These are phyloP conservation scores for Lagodon rhomboides DNA, from an alignment of 2,797 vertebrate genomes.

Conservation along the genomic window DNA sequence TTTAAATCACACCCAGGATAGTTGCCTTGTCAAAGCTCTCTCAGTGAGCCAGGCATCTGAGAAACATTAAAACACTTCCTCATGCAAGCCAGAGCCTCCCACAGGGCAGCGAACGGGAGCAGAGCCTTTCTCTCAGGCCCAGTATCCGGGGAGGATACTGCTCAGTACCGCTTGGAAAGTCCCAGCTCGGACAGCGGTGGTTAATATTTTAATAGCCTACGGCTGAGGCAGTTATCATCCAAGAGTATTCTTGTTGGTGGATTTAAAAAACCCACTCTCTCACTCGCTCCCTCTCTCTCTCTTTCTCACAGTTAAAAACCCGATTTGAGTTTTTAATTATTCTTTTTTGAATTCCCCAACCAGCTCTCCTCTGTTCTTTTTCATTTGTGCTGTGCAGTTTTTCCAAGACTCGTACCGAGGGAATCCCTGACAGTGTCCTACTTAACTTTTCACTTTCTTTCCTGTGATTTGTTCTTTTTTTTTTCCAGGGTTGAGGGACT, in stretches of 20 bases:
- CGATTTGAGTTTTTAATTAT: slow-evolving; percentile 88
- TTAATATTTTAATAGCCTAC: slow-evolving; percentile 89
- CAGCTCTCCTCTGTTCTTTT: slow-evolving; percentile 87
- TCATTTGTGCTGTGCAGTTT: slow-evolving; percentile 86
- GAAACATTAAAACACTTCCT: slow-evolving; percentile 88
- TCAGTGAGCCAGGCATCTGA: slow-evolving; percentile 84
- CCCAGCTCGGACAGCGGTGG: slow-evolving; percentile 86
- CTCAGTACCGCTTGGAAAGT: slow-evolving; percentile 84
- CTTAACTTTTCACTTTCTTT: slow-evolving; percentile 89
- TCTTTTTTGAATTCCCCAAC: slow-evolving; percentile 87
- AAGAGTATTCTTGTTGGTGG: slow-evolving; percentile 87
- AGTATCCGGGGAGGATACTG: slow-evolving; percentile 85
- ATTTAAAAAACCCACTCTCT: slow-evolving; percentile 81
- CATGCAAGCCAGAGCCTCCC: slow-evolving; percentile 85
- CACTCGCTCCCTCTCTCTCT: slow-evolving; percentile 68
- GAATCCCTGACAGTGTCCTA: slow-evolving; percentile 86
- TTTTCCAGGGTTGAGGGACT: slow-evolving; percentile 77
- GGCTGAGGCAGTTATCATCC: slow-evolving; percentile 86
- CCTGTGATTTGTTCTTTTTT: slow-evolving; percentile 83
- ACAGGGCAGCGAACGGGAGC: slow-evolving; percentile 83
- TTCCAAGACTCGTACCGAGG: slow-evolving; percentile 83
- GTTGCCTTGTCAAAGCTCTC: slow-evolving; percentile 85
- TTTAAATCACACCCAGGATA: slow-evolving; percentile 87
- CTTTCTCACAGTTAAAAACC: slow-evolving; percentile 85
- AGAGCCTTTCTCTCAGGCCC: slow-evolving; percentile 85